Conservation (phyloP, 2,113 vertebrate species). For the Elaphurus davidianus region DNA sequence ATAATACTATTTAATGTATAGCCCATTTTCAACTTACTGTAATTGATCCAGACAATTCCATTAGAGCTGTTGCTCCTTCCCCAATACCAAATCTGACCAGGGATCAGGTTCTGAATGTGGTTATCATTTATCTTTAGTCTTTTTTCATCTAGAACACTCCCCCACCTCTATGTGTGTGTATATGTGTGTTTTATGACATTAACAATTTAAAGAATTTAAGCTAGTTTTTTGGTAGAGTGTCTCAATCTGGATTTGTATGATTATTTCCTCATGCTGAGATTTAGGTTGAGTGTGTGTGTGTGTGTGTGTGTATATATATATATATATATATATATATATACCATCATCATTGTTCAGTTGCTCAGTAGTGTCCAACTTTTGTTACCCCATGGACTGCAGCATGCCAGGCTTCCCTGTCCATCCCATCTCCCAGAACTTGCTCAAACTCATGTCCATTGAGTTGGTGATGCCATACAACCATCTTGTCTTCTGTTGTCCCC, state of each 20-base stretch:
- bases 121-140: background rate
- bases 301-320: background rate
- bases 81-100: background rate
- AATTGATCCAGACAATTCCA: background rate
- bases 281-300: background rate
- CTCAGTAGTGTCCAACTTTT: background rate
- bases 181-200: background rate
- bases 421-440: background rate
- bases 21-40: background rate
- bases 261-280: background rate
- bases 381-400: background rate
- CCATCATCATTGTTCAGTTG: background rate
- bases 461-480: background rate
- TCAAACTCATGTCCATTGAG: background rate
- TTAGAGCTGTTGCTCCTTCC: background rate
- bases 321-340: background rate
- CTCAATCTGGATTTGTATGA: background rate
- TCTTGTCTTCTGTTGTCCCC: background rate
- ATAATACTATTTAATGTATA: background rate
- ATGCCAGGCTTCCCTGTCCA: background rate
- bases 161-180: background rate
- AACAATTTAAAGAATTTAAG: background rate
- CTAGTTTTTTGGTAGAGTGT: background rate
- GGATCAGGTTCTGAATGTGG: background rate
- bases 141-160: background rate